Evolutionary conservation across 2,113 vertebrate genomes (phyloP).

Genomic region (Irena cyanogastra): DNA sequence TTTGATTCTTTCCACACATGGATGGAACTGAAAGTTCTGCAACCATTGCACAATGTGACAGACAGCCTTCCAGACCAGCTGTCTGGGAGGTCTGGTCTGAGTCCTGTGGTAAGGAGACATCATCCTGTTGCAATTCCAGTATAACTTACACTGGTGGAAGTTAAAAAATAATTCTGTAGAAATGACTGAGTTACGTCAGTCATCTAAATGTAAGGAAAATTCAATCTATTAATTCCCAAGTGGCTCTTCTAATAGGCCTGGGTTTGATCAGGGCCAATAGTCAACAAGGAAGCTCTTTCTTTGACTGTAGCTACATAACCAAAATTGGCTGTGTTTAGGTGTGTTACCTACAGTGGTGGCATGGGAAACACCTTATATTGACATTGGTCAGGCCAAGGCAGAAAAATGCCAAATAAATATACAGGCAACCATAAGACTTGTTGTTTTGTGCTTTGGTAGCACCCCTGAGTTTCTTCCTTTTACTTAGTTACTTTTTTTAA

Average conservation of each 20-base stretch:
- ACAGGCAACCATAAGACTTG: background rate
- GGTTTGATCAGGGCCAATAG: background rate
- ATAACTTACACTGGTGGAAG: background rate
- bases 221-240: background rate
- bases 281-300: background rate
- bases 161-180: background rate
- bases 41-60: background rate
- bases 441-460: background rate
- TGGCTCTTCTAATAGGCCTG: background rate
- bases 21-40: constrained; percentile 3
- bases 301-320: background rate
- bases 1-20: background rate
- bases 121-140: background rate
- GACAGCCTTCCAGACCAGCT: background rate
- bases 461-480: background rate
- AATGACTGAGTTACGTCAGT: background rate
- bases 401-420: background rate
- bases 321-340: background rate
- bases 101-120: background rate
- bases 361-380: background rate
- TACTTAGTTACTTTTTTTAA: background rate
- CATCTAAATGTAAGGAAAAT: background rate
- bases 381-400: background rate
- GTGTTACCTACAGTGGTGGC: background rate
- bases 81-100: background rate